These are phyloP conservation scores for Oscheius onirici DNA, from an alignment of 2,888 invertebrate genomes.

Conservation along the genomic window DNA sequence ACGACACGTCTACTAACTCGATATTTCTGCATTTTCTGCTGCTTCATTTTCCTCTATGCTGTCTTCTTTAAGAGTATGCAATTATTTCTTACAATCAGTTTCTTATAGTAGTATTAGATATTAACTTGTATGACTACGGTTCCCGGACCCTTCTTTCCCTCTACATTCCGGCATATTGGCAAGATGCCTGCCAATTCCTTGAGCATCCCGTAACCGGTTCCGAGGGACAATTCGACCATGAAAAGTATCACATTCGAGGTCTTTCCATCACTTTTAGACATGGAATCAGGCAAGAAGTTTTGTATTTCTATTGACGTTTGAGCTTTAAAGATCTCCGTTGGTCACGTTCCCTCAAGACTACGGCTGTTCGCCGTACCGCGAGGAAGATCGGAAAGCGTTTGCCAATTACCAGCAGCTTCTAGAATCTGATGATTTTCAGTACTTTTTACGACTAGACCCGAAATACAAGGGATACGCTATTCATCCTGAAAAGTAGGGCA, in stretches of 20 bases:
- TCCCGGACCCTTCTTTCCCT: neutral
- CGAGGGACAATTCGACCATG: slow-evolving; percentile 51
- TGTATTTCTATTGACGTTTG: neutral
- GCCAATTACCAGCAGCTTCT: slow-evolving; percentile 42
- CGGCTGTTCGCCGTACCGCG: slow-evolving; percentile 50
- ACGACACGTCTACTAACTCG: neutral
- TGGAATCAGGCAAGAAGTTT: slow-evolving; percentile 56
- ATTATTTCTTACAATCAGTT: neutral
- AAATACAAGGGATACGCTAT: slow-evolving; percentile 6
- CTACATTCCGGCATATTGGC: slow-evolving; percentile 23
- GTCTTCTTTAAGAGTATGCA: slow-evolving; percentile 1
- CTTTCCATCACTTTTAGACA: slow-evolving; percentile 57
- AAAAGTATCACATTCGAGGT: slow-evolving; percentile 42
- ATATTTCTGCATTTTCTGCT: neutral
- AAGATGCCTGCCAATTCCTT: slow-evolving; percentile 61
- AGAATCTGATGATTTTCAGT: slow-evolving; percentile 43
- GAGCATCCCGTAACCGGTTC: slow-evolving; percentile 53
- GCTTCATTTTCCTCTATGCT: neutral
- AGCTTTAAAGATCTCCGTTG: slow-evolving; percentile 40
- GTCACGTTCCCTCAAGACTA: slow-evolving; percentile 34
- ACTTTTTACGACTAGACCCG: slow-evolving; percentile 38
- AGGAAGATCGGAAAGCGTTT: slow-evolving; percentile 50
- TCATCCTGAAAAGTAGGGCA: neutral
- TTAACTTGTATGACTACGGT: neutral
- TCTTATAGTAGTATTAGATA: too few relatives aligned